Base-by-base conservation (phyloP, 2,113 vertebrate species). In the Mirza zaza region DNA sequence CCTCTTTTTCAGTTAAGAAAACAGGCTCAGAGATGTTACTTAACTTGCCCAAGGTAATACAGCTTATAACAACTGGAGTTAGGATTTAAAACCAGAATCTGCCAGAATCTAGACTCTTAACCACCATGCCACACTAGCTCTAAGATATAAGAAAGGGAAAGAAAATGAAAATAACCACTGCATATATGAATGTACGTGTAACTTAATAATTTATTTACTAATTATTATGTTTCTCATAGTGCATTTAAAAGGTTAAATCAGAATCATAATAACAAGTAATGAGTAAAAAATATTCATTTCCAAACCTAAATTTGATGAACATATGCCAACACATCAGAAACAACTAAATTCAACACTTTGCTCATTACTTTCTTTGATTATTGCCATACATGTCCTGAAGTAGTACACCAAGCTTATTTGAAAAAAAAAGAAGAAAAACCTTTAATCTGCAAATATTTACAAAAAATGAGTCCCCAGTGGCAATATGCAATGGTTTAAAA, bases 361-460 rank as follows among this genome's bases (percentile, higher is more conserved):
- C 32, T 94, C 76, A 23, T 48, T 73, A 93, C 91, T 81, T 18
- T 14, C 96, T 98, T 96, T 97, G 98, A 98, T 92, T 98, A 98
- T 96, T 98, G 98, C 97, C 97, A 96, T 95, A 98, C 88, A 95
- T 88, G 97, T 98, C 96, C 93, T 98, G 95, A 99, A 98, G 96
- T 98, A 98, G 96, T 98, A 99, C 88, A 89, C 75, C 94, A 97
- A 97, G 97, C 98, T 99, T 98, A 97, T 98, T 98, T 98, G 97
- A 97, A 95, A 98, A 18, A 95, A 98, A 98, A 98, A 36, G 29
- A 61, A 90, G 32, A 83, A 87, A 87, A 21, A 8, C 3, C 39
- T 97, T 97, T 99, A 99, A 99, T 99, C 98, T 99, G 98, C 98
- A 99, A 99, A 99, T 98, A 99, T 99, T 99, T 99, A 99, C 97